Evolutionary conservation across 2,113 vertebrate species (phyloP).

Genomic region (Podarcis raffonei): DNA sequence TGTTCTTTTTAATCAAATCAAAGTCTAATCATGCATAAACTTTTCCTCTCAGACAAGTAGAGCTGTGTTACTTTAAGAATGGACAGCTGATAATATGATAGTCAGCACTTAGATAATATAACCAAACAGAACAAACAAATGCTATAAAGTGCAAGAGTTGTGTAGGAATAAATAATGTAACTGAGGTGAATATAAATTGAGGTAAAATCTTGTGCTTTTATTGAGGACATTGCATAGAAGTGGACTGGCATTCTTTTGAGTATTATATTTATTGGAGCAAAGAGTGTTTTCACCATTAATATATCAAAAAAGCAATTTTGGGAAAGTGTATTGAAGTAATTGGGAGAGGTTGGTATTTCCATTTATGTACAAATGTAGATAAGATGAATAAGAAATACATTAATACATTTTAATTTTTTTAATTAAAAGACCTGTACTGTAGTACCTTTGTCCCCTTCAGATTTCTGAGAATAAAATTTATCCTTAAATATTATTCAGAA

Average conservation of each 20-base stretch:
- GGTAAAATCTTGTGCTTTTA: too few species aligned
- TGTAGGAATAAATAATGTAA: background rate
- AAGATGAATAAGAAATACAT: background rate
- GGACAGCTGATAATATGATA: constrained; percentile 4
- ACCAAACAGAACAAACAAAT: background rate
- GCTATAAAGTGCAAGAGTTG: background rate
- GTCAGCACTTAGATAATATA: background rate
- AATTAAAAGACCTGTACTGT: background rate
- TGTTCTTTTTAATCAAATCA: constrained; percentile 48
- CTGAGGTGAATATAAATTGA: too few species aligned
- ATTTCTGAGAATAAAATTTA: background rate
- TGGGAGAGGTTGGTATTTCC: background rate
- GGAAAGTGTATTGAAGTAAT: background rate
- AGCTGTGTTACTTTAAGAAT: constrained; percentile 14
- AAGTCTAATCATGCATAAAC: constrained; percentile 46
- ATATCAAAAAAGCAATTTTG: background rate
- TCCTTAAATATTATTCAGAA: background rate
- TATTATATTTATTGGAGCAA: background rate
- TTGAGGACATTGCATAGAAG: too few species aligned
- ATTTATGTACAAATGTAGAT: background rate
- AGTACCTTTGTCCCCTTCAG: background rate
- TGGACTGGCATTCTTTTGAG: background rate
- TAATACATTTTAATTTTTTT: background rate
- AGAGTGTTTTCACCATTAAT: rapidly evolving
- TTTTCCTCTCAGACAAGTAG: constrained; percentile 36